These are phyloP conservation scores for Copidosoma floridanum DNA, from an alignment of 1,140 invertebrate genomes.

Conservation along the genomic window DNA sequence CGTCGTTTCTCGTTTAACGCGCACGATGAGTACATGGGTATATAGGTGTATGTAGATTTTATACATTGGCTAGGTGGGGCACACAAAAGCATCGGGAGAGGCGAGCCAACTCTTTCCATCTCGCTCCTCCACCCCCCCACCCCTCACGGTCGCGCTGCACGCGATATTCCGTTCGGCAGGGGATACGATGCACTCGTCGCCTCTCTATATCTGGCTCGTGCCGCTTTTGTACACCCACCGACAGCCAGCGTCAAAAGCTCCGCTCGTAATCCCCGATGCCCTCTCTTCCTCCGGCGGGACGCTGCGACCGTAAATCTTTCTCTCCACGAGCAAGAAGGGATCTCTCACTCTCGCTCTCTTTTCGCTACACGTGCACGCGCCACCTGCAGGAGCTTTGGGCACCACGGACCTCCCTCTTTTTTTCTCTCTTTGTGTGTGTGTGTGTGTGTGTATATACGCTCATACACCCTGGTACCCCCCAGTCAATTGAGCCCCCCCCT, in stretches of 20 bases:
- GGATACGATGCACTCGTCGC: too few relatives aligned
- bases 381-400: conserved; percentile 5
- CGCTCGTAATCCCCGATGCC: not conserved
- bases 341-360: conserved; percentile 9
- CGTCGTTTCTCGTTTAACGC: too few relatives aligned
- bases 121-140: not conserved
- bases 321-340: not conserved
- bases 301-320: too few relatives aligned
- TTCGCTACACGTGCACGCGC: conserved; percentile 1
- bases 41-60: too few relatives aligned
- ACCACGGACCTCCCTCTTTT: not conserved
- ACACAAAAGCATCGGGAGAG: too few relatives aligned
- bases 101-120: not conserved
- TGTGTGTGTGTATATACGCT: not conserved
- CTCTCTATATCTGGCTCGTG: too few relatives aligned
- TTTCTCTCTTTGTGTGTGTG: too few relatives aligned
- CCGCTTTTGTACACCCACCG: too few relatives aligned
- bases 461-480: not conserved
- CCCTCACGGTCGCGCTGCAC: not conserved
- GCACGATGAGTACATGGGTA: too few relatives aligned
- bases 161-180: not conserved
- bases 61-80: too few relatives aligned
- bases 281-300: conserved; percentile 1
- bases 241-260: too few relatives aligned
- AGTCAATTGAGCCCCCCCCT: not conserved